phyloP scores from a whole-genome alignment of 2,113 vertebrate species.

The Amazona vittata region DNA sequence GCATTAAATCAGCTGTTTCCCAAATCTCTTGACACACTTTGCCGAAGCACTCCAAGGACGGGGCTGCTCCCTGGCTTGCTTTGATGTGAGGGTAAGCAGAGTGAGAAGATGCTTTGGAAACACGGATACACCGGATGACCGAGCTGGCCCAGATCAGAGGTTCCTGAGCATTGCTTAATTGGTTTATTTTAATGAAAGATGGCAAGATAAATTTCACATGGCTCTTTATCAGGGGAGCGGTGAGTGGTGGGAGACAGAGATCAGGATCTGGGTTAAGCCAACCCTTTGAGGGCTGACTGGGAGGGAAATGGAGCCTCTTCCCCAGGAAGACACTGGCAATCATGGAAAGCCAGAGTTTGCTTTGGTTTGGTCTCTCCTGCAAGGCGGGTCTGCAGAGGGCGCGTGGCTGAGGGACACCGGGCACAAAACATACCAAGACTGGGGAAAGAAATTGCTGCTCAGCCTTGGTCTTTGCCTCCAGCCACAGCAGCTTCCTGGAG shows the following conservation, averaged over 20 bases:
- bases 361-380: neutral
- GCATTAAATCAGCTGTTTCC: constrained; percentile 42
- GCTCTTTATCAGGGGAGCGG: neutral
- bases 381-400: neutral
- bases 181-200: constrained; percentile 54
- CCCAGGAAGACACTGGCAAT: neutral
- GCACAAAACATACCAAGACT: fast-evolving
- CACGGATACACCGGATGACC: neutral
- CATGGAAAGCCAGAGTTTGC: neutral
- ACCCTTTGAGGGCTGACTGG: neutral
- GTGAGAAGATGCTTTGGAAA: constrained; percentile 51
- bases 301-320: neutral
- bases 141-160: constrained; percentile 12
- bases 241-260: neutral
- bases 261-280: neutral
- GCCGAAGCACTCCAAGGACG: neutral
- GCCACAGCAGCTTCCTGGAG: neutral
- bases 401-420: fast-evolving
- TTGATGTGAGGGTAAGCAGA: constrained; percentile 55
- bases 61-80: neutral
- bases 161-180: neutral
- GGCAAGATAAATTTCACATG: neutral
- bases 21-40: constrained; percentile 16
- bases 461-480: neutral
- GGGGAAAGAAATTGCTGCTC: neutral